Percentiles rank a stretch among this genome's conserved stretches.
These are phyloP conservation scores for Notodonta ziczac DNA, from an alignment of 2,888 invertebrate genomes.

Conservation along the genomic window DNA sequence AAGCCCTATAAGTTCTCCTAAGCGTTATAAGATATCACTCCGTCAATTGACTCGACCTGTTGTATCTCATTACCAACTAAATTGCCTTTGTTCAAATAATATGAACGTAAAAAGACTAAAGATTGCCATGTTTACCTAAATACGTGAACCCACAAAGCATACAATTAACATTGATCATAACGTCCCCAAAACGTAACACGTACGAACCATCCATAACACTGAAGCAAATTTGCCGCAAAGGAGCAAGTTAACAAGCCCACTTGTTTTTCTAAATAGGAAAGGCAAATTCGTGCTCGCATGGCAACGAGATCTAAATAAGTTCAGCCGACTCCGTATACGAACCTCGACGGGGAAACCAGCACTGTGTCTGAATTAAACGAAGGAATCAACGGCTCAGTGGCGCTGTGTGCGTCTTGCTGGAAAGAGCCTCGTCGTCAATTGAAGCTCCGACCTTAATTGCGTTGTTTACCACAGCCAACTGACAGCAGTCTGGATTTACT, in stretches of 20 bases:
- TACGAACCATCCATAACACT: neutral
- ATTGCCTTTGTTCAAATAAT: no score
- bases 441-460: conserved; percentile 61
- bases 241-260: conserved; percentile 34
- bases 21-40: no score
- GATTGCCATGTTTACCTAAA: neutral
- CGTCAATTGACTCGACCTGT: no score
- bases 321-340: conserved; percentile 11
- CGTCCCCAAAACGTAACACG: neutral
- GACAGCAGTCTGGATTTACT: conserved; percentile 61
- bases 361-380: conserved; percentile 23
- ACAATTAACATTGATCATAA: neutral
- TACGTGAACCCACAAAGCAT: neutral
- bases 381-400: conserved; percentile 16
- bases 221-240: neutral
- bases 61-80: no score
- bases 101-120: no score
- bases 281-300: conserved; percentile 42
- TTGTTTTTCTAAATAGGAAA: conserved; percentile 44
- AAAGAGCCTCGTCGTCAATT: conserved; percentile 50
- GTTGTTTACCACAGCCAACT: conserved; percentile 62
- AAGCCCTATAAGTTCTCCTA: no score
- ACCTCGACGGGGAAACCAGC: conserved; percentile 13
- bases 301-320: conserved; percentile 45
- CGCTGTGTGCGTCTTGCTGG: conserved; percentile 33